These are phyloP conservation scores for Drosophila aldrichi DNA, from an alignment of 2,888 invertebrate species.

Conservation along the genomic window DNA sequence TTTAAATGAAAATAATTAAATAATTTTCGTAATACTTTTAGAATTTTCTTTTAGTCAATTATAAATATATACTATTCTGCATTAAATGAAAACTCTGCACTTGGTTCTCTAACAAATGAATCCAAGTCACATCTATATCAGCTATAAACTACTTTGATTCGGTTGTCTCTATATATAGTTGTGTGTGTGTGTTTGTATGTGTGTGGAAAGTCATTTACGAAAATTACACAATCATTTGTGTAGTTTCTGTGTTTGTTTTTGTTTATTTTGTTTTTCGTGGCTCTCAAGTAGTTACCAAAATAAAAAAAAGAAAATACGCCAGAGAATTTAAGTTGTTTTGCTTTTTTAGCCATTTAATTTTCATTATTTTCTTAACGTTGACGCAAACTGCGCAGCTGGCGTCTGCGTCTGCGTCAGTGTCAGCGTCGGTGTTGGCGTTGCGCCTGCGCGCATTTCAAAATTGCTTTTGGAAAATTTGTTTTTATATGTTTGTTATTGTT, in stretches of 20 bases:
- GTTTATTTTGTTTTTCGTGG: slow-evolving; percentile 29
- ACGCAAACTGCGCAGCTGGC: slow-evolving; percentile 30
- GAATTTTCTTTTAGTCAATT: background rate
- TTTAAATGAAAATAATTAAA: background rate
- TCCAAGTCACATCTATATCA: slow-evolving; percentile 1
- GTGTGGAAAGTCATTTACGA: slow-evolving; percentile 56
- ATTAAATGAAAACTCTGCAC: background rate
- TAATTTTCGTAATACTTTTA: background rate
- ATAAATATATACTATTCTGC: background rate
- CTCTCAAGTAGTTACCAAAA: slow-evolving; percentile 49
- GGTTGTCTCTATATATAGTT: background rate
- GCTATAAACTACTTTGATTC: slow-evolving; percentile 3
- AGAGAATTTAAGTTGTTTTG: slow-evolving; percentile 27
- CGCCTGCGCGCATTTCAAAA: slow-evolving; percentile 73
- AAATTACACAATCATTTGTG: slow-evolving; percentile 63
- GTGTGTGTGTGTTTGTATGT: slow-evolving; percentile 7
- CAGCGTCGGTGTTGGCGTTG: slow-evolving; percentile 35
- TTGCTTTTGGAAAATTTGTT: slow-evolving; percentile 75
- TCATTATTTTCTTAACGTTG: slow-evolving; percentile 45
- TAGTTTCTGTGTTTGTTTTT: slow-evolving; percentile 50
- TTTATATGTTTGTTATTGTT: slow-evolving; percentile 71
- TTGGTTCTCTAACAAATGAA: background rate
- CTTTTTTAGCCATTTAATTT: slow-evolving; percentile 57
- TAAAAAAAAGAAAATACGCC: slow-evolving; percentile 18
- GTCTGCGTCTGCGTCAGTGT: slow-evolving; percentile 21